Percentiles rank a stretch among this genome's conserved stretches.
These are phyloP conservation scores for Charadrius vociferus DNA, from an alignment of 2,113 vertebrate genomes.

Conservation along the genomic window DNA sequence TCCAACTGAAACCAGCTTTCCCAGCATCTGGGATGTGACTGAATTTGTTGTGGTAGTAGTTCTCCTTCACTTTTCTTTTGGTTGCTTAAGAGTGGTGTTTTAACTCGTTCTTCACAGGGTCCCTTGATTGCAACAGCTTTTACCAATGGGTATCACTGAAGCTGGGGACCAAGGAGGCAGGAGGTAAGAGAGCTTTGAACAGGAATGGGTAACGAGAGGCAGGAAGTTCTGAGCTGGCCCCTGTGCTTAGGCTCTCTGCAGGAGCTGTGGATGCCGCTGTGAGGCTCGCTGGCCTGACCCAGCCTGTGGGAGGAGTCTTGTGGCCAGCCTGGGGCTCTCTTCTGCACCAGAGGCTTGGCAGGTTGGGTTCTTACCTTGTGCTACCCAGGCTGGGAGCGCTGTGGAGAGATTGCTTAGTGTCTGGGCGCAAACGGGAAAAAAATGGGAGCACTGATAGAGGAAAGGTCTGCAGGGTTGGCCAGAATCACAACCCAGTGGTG, in stretches of 20 bases:
- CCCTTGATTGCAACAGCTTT: conserved; percentile 99
- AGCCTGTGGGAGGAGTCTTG: not conserved
- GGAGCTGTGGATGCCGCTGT: not conserved
- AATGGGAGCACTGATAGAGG: not conserved
- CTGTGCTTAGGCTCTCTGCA: not conserved
- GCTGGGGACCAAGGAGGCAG: conserved; percentile 77
- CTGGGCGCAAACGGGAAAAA: not conserved
- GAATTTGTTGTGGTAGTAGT: not conserved
- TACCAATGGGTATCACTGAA: conserved; percentile 99
- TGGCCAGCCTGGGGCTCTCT: not conserved
- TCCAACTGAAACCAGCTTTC: not conserved
- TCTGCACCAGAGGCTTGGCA: not conserved
- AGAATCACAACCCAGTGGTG: not conserved
- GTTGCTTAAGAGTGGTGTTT: not conserved
- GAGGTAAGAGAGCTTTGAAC: conserved; percentile 72
- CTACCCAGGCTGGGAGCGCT: not conserved
- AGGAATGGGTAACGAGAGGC: not conserved
- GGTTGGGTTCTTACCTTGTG: not conserved
- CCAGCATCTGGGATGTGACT: not conserved
- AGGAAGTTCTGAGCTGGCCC: not conserved
- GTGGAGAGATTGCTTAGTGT: not conserved
- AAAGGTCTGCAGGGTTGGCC: not conserved
- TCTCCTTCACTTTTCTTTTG: not conserved
- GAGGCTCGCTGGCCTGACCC: not conserved
- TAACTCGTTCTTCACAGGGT: conserved; percentile 79